phyloP scores from a whole-genome alignment of 2,888 invertebrate genomes.

The Onchidella celtica region DNA sequence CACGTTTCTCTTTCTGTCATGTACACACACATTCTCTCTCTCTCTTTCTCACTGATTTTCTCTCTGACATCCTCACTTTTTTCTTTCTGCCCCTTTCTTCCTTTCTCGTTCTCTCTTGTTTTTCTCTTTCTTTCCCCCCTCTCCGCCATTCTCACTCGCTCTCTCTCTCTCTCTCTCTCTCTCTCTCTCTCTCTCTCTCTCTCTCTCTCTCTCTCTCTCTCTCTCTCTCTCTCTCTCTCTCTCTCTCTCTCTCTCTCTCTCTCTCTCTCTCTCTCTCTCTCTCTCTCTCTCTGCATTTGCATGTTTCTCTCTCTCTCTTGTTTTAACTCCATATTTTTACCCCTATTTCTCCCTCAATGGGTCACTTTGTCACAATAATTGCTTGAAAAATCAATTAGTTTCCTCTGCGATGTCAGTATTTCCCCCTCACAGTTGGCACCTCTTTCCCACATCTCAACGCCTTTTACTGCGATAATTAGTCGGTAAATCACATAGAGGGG shows the following conservation, averaged over 20 bases:
- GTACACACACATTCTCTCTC: too few species aligned
- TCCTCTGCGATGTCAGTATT: too few species aligned
- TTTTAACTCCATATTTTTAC: neutral
- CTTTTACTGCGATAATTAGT: too few species aligned
- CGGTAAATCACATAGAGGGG: too few species aligned
- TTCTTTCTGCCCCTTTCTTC: neutral
- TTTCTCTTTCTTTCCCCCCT: neutral
- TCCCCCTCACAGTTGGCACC: too few species aligned
- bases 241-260: neutral
- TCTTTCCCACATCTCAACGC: too few species aligned
- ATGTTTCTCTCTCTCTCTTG: neutral
- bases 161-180: neutral
- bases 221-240: constrained; percentile 11
- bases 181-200: constrained; percentile 17
- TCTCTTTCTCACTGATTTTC: neutral
- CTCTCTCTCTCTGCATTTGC: too few species aligned
- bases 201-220: constrained; percentile 23
- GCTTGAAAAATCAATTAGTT: too few species aligned
- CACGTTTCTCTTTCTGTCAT: too few species aligned
- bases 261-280: neutral
- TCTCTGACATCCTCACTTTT: neutral
- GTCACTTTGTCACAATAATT: too few species aligned
- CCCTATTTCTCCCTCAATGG: neutral
- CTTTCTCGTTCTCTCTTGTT: neutral
- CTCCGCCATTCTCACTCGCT: neutral